Evolutionary conservation across 1,140 invertebrate species (phyloP), one percentile per base, ranked within the genome.

Genomic region (Pogonomyrmex barbatus): DNA sequence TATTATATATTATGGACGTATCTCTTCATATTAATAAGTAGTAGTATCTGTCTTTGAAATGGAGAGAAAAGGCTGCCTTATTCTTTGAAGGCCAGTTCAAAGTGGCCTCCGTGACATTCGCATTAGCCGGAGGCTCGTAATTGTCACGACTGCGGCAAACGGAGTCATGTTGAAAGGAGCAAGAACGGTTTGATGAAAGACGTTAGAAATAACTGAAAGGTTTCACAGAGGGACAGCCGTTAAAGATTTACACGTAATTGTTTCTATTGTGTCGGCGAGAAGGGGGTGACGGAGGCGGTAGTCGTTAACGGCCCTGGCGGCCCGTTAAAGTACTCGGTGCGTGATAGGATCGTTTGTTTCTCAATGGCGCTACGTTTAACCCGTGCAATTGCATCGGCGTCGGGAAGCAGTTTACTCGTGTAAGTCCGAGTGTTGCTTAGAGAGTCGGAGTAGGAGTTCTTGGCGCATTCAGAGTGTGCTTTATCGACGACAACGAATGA

Each of bases 251-350:
- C 58, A 12, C 73, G 78, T 92, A 92, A 92, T 92, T 91, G 88
- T 92, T 92, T 91, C 91, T 88, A 92, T 92, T 91, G 85, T 92
- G 85, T n/a, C 52, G 62, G 71, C 45, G 60, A 86, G 86, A 60
- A 52, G 17, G 36, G 9, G 33, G n/a, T 12, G 47, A 33, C 6
- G 54, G 30, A 60, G 71, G 71, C 47, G 68, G 81, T 68, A 39
- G 75, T 47, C 87, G 52, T 73, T 63, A 82, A 78, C 71, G 52
- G 63, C 30, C 14, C 36, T 47, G 68, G 30, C 78, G 50, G 58
- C 62, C 77, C 36, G 87, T 88, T 88, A 36, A 75, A 65, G 52
- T 45, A 54, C 71, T 39, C 52, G 45, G 60, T 83, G 67, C 86
- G 68, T 58, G 54, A 33, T 67, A 50, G 24, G 77, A 71, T 79